Evolutionary conservation across 2,888 invertebrate genomes (phyloP).

Genomic region (Leucophenga maculata): DNA sequence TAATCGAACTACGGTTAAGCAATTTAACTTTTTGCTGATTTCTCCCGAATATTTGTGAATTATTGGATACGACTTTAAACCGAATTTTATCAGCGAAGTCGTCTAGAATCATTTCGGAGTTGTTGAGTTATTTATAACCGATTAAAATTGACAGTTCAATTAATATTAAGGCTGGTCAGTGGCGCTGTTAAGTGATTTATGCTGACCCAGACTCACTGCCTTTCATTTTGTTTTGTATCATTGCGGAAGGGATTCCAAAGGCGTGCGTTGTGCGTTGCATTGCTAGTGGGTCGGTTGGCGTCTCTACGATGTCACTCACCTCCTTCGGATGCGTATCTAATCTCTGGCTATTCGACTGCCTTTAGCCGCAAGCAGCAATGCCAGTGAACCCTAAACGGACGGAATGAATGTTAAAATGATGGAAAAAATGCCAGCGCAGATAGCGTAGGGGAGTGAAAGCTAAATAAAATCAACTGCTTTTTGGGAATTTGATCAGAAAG

Average conservation of each 20-base stretch:
- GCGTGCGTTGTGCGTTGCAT: not conserved
- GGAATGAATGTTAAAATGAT: not conserved
- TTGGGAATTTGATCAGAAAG: not conserved
- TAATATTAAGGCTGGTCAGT: conserved; percentile 27
- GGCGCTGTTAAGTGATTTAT: conserved; percentile 32
- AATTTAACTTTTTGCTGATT: too few relatives aligned
- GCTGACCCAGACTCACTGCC: not conserved
- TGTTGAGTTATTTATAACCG: conserved; percentile 34
- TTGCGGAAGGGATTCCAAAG: not conserved
- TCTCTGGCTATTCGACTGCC: conserved; percentile 11
- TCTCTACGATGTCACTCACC: not conserved
- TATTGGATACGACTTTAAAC: too few relatives aligned
- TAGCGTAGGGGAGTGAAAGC: not conserved
- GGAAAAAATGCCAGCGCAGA: not conserved
- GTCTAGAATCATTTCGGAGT: not conserved
- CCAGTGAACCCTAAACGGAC: not conserved
- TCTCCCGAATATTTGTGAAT: too few relatives aligned
- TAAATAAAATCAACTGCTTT: conserved; percentile 21
- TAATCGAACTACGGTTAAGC: too few relatives aligned
- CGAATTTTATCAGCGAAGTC: too few relatives aligned
- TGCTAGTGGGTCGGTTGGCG: not conserved
- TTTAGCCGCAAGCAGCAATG: conserved; percentile 11
- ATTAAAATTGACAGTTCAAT: conserved; percentile 38
- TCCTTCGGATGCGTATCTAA: not conserved
- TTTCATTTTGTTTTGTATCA: too few relatives aligned